phyloP scores from a whole-genome alignment of 2,797 vertebrate genomes.

The Sus cebifrons region DNA sequence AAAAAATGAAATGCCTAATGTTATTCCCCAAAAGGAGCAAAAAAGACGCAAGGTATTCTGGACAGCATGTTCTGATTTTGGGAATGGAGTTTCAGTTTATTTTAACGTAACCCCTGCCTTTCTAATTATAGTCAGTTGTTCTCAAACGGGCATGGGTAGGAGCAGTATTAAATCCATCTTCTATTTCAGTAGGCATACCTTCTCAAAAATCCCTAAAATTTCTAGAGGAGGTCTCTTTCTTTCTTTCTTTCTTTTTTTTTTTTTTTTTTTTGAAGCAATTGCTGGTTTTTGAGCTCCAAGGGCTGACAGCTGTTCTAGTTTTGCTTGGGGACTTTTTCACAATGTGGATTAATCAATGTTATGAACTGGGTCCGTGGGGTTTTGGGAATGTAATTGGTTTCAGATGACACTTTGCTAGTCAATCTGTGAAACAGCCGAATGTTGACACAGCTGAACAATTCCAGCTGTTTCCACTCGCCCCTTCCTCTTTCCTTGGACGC shows the following conservation, averaged over 20 bases:
- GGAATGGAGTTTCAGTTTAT: constrained; percentile 37
- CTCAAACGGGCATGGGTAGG: constrained; percentile 6
- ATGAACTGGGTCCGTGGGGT: constrained; percentile 92
- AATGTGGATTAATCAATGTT: constrained; percentile 93
- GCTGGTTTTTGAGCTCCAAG: constrained; percentile 87
- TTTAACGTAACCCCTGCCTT: constrained; percentile 31
- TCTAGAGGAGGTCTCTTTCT: constrained; percentile 64
- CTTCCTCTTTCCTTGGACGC: constrained; percentile 88
- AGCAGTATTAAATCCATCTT: constrained; percentile 40
- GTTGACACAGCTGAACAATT: constrained; percentile 92
- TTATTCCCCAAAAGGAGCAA: neutral
- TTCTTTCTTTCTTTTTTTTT: neutral
- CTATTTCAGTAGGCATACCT: constrained; percentile 62
- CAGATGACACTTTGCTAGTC: constrained; percentile 92
- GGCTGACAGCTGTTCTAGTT: constrained; percentile 91
- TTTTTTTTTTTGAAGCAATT: constrained; percentile 68
- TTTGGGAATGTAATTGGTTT: constrained; percentile 93
- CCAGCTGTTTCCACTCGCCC: constrained; percentile 92
- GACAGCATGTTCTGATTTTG: constrained; percentile 54
- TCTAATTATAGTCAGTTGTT: neutral
- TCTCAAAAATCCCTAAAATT: constrained; percentile 70
- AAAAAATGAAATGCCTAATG: neutral
- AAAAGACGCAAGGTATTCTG: neutral
- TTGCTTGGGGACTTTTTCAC: constrained; percentile 92
- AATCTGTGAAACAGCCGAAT: constrained; percentile 90